phyloP scores from a whole-genome alignment of 2,888 invertebrate genomes.

The Drosophila kanekoi region DNA sequence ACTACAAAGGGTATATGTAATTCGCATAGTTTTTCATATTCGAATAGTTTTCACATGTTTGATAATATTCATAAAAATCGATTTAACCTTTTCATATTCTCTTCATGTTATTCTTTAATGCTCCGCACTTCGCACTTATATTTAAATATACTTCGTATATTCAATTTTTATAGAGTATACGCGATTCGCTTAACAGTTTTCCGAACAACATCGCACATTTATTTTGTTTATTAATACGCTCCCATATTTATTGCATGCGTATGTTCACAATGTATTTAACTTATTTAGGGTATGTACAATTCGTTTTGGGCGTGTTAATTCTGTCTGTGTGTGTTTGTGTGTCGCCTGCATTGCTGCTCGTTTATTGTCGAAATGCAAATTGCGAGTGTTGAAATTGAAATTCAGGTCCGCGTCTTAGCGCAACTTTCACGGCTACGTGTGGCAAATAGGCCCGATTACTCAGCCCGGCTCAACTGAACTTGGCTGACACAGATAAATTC shows the following conservation, averaged over 20 bases:
- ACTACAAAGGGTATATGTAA: too few relatives aligned
- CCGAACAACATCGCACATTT: neutral
- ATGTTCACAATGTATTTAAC: neutral
- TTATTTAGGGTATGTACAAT: conserved; percentile 6
- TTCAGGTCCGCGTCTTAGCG: conserved; percentile 33
- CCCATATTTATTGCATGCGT: neutral
- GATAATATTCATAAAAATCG: too few relatives aligned
- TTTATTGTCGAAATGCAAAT: conserved; percentile 55
- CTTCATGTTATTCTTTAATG: too few relatives aligned
- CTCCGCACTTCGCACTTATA: too few relatives aligned
- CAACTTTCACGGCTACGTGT: conserved; percentile 51
- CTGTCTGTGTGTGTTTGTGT: neutral
- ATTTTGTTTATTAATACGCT: neutral
- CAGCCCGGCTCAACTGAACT: conserved; percentile 1
- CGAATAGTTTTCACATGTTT: too few relatives aligned
- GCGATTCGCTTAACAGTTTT: too few relatives aligned
- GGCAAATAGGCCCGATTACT: conserved; percentile 39
- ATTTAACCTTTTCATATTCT: too few relatives aligned
- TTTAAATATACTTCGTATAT: too few relatives aligned
- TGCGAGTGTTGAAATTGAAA: conserved; percentile 48
- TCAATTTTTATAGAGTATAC: too few relatives aligned
- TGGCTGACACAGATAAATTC: conserved; percentile 39
- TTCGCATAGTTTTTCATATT: too few relatives aligned
- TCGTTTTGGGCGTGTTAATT: neutral
- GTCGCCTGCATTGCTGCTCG: conserved; percentile 30